Conservation (phyloP, 2,888 invertebrate genomes). For the Chloromyia formosa region DNA sequence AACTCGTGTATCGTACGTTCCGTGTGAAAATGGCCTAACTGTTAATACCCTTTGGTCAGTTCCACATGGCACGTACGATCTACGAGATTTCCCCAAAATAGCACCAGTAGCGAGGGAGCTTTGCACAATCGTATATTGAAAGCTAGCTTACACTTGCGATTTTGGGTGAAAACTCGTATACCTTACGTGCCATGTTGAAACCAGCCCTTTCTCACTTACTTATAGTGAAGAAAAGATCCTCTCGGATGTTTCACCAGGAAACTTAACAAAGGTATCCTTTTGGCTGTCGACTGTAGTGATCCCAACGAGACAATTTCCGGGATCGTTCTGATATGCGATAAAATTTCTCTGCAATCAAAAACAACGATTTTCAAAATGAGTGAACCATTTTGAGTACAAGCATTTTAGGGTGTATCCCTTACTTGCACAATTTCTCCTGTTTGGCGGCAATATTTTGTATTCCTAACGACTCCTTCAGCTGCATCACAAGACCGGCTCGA, state of each 20-base stretch:
- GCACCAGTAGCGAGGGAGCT: too few species aligned
- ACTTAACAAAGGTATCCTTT: conserved; percentile 83
- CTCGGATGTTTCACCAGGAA: conserved; percentile 84
- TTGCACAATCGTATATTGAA: too few species aligned
- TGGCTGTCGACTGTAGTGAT: conserved; percentile 71
- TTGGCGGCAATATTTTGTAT: conserved; percentile 75
- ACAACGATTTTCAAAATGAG: too few species aligned
- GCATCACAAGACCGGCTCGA: conserved; percentile 84
- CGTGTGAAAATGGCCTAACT: too few species aligned
- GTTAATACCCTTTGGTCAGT: too few species aligned
- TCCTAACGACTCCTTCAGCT: conserved; percentile 83
- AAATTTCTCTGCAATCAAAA: conserved; percentile 72
- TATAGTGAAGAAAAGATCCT: conserved; percentile 87
- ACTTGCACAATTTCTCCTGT: conserved; percentile 80
- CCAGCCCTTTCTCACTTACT: conserved; percentile 61
- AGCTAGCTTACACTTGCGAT: too few species aligned
- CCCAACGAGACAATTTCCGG: conserved; percentile 83
- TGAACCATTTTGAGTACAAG: neutral
- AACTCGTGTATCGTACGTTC: too few species aligned
- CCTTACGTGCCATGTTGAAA: too few species aligned
- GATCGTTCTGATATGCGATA: conserved; percentile 80
- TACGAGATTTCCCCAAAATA: too few species aligned
- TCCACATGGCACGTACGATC: too few species aligned
- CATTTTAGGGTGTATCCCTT: conserved; percentile 53
- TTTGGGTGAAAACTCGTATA: too few species aligned